Evolutionary conservation across 2,888 invertebrate species (phyloP).

Genomic region (Pheosia gnoma): DNA sequence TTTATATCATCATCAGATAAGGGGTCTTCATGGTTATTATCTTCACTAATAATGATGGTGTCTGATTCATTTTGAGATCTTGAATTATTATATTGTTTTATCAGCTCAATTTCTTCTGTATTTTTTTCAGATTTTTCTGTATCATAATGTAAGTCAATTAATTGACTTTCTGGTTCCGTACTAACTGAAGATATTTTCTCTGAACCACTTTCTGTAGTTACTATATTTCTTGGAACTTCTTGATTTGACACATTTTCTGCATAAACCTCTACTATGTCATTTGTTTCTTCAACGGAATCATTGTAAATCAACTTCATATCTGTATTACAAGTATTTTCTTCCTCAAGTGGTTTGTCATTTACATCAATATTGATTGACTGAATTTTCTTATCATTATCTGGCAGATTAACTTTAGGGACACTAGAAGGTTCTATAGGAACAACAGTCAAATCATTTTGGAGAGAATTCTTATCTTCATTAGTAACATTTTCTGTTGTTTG

Average conservation of each 20-base stretch:
- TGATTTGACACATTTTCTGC: conserved; percentile 41
- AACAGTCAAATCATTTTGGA: background rate
- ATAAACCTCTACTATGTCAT: conserved; percentile 23
- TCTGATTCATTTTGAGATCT: conserved; percentile 14
- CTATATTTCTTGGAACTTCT: conserved; percentile 16
- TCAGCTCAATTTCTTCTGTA: conserved; percentile 1
- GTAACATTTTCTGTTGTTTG: background rate
- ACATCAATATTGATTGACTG: conserved; percentile 7
- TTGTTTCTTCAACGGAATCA: conserved; percentile 45
- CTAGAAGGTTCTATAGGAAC: background rate
- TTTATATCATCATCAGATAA: conserved; percentile 69
- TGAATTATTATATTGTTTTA: background rate
- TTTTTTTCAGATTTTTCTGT: conserved; percentile 6
- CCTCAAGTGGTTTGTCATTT: conserved; percentile 14
- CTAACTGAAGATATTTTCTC: conserved; percentile 6
- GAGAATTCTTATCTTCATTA: background rate
- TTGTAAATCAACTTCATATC: conserved; percentile 45
- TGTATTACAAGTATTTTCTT: conserved; percentile 40
- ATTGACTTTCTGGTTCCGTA: conserved; percentile 35
- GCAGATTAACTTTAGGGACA: background rate
- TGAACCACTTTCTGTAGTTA: conserved; percentile 15
- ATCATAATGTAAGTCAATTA: conserved; percentile 29
- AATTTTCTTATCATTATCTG: background rate
- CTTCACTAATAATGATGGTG: conserved; percentile 37
- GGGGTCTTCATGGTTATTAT: conserved; percentile 22